A percentile compares a stretch with the other conserved stretches of the same genome.
These are phyloP conservation scores for Siderastrea siderea DNA, from an alignment of 92 coral and sea anemone genomes.

Conservation along the genomic window DNA sequence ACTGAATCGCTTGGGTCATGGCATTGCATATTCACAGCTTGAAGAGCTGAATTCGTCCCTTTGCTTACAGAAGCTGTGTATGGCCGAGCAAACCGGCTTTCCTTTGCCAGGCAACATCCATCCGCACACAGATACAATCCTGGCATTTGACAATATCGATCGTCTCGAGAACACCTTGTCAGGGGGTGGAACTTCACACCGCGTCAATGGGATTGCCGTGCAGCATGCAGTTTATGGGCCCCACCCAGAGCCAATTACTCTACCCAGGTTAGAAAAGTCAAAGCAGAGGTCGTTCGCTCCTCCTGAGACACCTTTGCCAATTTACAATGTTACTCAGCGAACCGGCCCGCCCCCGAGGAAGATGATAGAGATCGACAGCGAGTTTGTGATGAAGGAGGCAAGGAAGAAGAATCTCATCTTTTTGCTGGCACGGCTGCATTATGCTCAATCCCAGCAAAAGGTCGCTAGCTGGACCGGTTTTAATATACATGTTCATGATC, in stretches of 20 bases:
- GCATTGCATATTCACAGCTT: conserved; percentile 58
- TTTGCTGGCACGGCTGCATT: no score
- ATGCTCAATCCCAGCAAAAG: no score
- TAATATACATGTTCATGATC: background rate
- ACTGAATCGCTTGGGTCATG: conserved; percentile 66
- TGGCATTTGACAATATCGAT: conserved; percentile 74
- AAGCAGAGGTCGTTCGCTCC: conserved; percentile 7
- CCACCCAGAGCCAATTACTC: background rate
- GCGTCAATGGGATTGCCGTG: conserved; percentile 11
- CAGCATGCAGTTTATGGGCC: conserved; percentile 11
- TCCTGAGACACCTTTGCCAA: conserved; percentile 16
- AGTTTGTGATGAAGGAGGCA: conserved; percentile 15
- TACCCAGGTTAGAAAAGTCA: conserved; percentile 6
- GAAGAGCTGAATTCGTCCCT: conserved; percentile 7
- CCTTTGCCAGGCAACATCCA: conserved; percentile 30
- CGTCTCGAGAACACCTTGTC: conserved; percentile 58
- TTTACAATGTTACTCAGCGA: conserved; percentile 6
- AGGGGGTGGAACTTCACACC: conserved; percentile 60
- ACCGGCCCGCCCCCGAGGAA: conserved; percentile 17
- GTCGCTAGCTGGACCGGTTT: background rate
- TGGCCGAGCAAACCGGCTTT: conserved; percentile 1
- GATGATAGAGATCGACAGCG: conserved; percentile 10
- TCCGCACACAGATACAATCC: conserved; percentile 45
- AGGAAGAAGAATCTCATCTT: conserved; percentile 1
- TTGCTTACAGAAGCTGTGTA: background rate